These are phyloP conservation scores for Monopterus albus DNA, from an alignment of 2,113 vertebrate species.

Conservation along the genomic window DNA sequence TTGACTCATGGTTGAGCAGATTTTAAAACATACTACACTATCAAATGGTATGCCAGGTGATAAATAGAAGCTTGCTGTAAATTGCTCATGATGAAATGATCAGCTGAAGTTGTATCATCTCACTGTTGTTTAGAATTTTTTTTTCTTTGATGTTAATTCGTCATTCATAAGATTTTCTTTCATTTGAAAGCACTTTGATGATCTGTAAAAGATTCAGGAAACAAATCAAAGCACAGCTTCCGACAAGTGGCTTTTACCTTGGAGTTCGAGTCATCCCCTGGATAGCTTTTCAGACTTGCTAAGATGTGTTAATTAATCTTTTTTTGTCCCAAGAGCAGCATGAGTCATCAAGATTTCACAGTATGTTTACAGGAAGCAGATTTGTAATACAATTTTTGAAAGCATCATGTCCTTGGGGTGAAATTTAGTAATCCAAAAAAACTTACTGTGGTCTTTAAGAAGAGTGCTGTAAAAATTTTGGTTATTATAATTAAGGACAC, in stretches of 20 bases:
- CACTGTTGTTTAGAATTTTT: too few species aligned
- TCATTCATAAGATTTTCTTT: neutral
- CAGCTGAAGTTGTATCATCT: neutral
- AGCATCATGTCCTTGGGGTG: conserved; percentile 55
- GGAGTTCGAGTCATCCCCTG: conserved; percentile 24
- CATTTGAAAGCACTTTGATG: conserved; percentile 4
- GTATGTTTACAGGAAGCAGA: conserved; percentile 58
- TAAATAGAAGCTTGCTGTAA: neutral
- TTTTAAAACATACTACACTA: neutral
- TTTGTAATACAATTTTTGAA: conserved; percentile 42
- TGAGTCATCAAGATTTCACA: conserved; percentile 62
- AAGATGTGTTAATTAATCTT: conserved; percentile 62
- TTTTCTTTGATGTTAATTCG: neutral
- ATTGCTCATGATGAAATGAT: neutral
- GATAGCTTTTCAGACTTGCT: conserved; percentile 42
- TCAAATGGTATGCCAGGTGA: neutral
- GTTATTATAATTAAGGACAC: conserved; percentile 58
- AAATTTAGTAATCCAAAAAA: conserved; percentile 37
- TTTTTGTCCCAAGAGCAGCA: conserved; percentile 47
- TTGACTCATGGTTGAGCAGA: neutral
- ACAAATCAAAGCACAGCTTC: conserved; percentile 15
- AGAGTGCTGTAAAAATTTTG: conserved; percentile 42
- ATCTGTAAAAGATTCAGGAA: conserved; percentile 7
- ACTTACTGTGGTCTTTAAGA: conserved; percentile 40
- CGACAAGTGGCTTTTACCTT: conserved; percentile 43